A percentile compares a stretch with the other conserved stretches of the same genome.
Evolutionary conservation across 2,888 invertebrate genomes (phyloP).

Genomic region (Drosophila anomelani): DNA sequence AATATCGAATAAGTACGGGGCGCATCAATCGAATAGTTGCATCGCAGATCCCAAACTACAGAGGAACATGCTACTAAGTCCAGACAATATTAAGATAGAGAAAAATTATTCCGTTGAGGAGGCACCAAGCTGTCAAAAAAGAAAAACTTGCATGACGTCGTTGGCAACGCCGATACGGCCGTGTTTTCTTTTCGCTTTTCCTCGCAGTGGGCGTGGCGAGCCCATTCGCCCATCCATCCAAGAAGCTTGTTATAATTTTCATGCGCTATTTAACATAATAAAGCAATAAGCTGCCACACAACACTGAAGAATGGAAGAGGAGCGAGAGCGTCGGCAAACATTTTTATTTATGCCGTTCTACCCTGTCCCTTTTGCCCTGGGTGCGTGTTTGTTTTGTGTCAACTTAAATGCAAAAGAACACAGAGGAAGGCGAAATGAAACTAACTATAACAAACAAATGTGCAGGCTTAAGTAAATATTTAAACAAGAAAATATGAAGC

Average conservation of each 20-base stretch:
- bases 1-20: not conserved
- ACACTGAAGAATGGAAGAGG: conserved; percentile 24
- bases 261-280: conserved; percentile 78
- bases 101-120: conserved; percentile 37
- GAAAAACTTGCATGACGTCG: conserved; percentile 35
- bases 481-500: conserved; percentile 62
- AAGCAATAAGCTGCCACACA: conserved; percentile 71
- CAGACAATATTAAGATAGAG: conserved; percentile 11
- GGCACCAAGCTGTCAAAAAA: conserved; percentile 43
- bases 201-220: conserved; percentile 47
- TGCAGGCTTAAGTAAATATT: conserved; percentile 67
- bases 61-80: conserved; percentile 1
- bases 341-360: conserved; percentile 44
- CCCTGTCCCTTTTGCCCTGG: conserved; percentile 12
- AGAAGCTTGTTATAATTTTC: conserved; percentile 73
- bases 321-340: conserved; percentile 36
- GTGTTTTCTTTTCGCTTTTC: conserved; percentile 17
- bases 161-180: not conserved
- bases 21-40: conserved; percentile 55
- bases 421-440: conserved; percentile 1
- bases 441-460: conserved; percentile 59
- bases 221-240: conserved; percentile 40
- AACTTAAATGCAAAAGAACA: conserved; percentile 53
- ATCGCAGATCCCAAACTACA: conserved; percentile 35
- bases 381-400: conserved; percentile 61